Conservation (phyloP, 2,113 vertebrate species). For the Candoia aspera region DNA sequence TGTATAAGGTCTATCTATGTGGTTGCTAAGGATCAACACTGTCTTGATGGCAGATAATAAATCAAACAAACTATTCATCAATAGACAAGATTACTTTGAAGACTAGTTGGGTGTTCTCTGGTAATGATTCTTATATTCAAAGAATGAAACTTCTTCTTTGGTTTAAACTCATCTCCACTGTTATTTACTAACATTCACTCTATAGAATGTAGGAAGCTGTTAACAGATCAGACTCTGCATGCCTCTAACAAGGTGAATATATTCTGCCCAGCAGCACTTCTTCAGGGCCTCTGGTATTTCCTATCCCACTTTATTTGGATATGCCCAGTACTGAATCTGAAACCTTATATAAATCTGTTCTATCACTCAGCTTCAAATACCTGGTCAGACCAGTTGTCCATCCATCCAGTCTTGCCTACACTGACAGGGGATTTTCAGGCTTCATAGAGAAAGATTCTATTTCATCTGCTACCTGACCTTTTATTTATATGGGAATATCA, state of each 20-base stretch:
- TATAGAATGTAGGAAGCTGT: no score
- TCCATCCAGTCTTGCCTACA: not conserved
- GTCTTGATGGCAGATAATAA: no score
- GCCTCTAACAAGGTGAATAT: no score
- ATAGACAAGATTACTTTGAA: no score
- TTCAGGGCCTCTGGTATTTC: no score
- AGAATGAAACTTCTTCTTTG: not conserved
- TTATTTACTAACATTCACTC: not conserved
- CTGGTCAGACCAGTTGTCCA: not conserved
- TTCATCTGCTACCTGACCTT: not conserved
- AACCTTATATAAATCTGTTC: not conserved
- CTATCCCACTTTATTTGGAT: no score
- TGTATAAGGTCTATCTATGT: no score
- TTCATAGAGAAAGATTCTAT: not conserved
- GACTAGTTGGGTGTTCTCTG: no score
- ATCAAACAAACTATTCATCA: no score
- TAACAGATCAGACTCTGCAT: no score
- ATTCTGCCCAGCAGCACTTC: no score
- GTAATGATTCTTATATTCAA: not conserved
- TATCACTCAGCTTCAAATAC: not conserved
- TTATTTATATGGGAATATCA: not conserved
- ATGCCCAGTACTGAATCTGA: not conserved
- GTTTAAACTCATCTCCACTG: not conserved
- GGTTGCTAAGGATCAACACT: no score
- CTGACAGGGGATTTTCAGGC: not conserved